phyloP scores from a whole-genome alignment of 53 echinoderm and acorn worm genomes.

The Temnopleurus reevesii region DNA sequence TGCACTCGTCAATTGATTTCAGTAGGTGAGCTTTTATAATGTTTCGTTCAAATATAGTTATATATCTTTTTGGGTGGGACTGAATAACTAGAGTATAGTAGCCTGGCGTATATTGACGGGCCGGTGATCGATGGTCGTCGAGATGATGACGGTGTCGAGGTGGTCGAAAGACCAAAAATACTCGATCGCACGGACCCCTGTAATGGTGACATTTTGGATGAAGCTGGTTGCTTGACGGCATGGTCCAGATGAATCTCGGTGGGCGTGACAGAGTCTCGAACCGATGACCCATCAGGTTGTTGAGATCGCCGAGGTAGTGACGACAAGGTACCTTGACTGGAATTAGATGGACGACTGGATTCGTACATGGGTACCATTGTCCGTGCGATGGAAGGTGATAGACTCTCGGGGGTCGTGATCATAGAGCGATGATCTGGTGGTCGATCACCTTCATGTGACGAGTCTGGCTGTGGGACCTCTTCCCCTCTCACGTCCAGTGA shows the following conservation, averaged over 20 bases:
- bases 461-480: background rate
- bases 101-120: conserved; percentile 34
- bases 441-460: background rate
- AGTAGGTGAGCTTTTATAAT: background rate
- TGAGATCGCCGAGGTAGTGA: background rate
- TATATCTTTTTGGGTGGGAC: conserved; percentile 37
- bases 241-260: background rate
- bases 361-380: background rate
- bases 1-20: background rate
- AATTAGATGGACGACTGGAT: background rate
- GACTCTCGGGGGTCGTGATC: background rate
- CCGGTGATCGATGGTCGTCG: background rate
- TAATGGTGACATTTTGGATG: background rate
- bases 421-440: background rate
- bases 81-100: conserved; percentile 35
- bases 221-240: background rate
- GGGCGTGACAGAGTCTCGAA: background rate
- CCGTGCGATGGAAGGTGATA: background rate
- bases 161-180: background rate
- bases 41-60: conserved; percentile 22
- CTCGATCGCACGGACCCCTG: conserved; percentile 27
- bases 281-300: background rate
- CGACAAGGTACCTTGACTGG: background rate
- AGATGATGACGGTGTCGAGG: background rate
- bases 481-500: background rate